A percentile compares a stretch with the other conserved stretches of the same genome.
These are phyloP conservation scores for Tangara arthus DNA, from an alignment of 2,797 vertebrate genomes.

Conservation along the genomic window DNA sequence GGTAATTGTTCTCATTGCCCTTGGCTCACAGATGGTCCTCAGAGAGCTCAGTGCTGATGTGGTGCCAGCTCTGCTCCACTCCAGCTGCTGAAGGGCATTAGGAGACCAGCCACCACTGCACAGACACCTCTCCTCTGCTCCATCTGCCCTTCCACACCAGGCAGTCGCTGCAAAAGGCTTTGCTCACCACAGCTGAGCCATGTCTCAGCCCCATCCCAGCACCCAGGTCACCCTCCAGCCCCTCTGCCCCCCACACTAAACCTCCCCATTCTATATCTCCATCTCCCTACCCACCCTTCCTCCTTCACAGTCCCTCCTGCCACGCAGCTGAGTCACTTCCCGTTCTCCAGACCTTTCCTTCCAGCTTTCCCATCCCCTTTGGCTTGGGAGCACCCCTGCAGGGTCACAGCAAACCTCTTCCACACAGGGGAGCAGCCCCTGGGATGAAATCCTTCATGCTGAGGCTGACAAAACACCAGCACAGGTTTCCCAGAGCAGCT, in stretches of 20 bases:
- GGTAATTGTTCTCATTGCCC: constrained; percentile 53
- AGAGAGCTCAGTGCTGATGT: background rate
- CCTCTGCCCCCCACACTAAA: background rate
- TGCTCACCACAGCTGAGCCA: background rate
- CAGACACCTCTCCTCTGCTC: background rate
- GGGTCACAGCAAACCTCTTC: background rate
- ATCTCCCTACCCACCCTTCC: constrained; percentile 30
- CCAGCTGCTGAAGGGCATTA: constrained; percentile 40
- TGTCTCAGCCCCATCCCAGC: background rate
- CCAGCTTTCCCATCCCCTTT: background rate
- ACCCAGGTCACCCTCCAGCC: background rate
- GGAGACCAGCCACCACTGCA: background rate
- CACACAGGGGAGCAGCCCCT: background rate
- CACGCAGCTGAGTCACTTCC: background rate
- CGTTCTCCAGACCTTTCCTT: background rate
- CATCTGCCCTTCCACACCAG: background rate
- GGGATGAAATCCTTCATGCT: rapidly evolving
- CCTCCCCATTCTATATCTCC: background rate
- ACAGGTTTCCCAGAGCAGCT: background rate
- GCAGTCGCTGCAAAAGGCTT: rapidly evolving
- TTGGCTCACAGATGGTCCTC: constrained; percentile 43
- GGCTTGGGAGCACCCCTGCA: background rate
- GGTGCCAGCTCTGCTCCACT: constrained; percentile 35
- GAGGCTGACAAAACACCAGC: background rate
- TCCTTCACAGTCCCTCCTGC: background rate